Base-by-base conservation (phyloP, 2,888 invertebrate genomes). In the Hemithea aestivaria region DNA sequence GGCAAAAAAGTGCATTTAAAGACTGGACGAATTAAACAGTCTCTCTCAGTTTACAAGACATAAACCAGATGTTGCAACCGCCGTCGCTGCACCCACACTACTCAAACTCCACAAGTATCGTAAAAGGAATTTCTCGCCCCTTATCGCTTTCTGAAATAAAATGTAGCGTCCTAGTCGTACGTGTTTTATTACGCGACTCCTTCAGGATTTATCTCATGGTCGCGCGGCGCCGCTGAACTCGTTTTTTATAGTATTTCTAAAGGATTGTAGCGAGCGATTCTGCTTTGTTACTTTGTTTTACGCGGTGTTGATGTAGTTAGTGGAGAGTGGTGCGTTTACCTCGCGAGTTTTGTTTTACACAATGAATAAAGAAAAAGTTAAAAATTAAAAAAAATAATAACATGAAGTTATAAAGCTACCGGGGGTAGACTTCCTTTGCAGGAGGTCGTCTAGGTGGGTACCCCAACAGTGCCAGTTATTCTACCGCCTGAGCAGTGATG, bases 101-200 rank as follows among this genome's bases (percentile, higher is more conserved):
- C 64, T 62, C 61, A 44, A 58, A 68, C 66, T 68, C 73, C 70
- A 56, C 72, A 72, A 70, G 77, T 74, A 77, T 76, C 80, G 84
- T 84, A 81, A 83, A 85, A 80, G 77, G 78, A 84, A 82, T 83
- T 81, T 82, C 82, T 79, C 74, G 75, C 74, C 79, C 77, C 84
- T 84, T 85, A 87, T 85, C 84, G 82, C 83, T 78, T 82, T 78
- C 77, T 73, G 80, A 84, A 87, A 87, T 87, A 85, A 85, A 84
- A 85, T 82, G 84, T 82, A 81, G 76, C 80, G 75, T 70, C 62
- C 69, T 69, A 76, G 62, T 72, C 76, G 80, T 78, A 81, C 83
- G 84, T 84, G 83, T 84, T 85, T 84, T 84, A 85, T 85, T 85
- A 83, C 78, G 66, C 65, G 74, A 77, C 78, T 76, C 73, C 73